Conservation (phyloP, 2,797 vertebrate species). For the Champsocephalus gunnari region DNA sequence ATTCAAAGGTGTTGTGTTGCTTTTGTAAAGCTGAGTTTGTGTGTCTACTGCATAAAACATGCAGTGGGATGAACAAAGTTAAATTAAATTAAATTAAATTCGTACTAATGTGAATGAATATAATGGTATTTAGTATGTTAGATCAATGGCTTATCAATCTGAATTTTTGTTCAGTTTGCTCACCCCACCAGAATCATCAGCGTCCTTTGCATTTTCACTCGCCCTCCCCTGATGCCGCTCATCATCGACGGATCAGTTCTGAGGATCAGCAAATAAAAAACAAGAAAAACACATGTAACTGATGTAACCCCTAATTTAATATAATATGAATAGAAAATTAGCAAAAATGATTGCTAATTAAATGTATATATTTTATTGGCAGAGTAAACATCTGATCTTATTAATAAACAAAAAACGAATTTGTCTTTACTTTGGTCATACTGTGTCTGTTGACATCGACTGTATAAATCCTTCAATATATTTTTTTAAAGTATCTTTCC, state of each 20-base stretch:
- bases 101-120: not conserved
- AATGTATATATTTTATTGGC: no score
- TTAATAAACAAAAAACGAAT: no score
- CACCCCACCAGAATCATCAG: conserved; percentile 68
- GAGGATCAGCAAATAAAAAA: not conserved
- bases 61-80: not conserved
- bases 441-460: no score
- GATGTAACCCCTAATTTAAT: not conserved
- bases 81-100: not conserved
- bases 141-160: not conserved
- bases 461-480: no score
- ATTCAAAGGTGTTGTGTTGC: no score
- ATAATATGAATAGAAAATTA: not conserved
- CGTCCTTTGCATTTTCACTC: conserved; percentile 40
- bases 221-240: conserved; percentile 12
- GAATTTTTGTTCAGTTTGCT: conserved; percentile 42
- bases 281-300: not conserved
- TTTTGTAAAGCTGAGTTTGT: no score
- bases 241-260: conserved; percentile 29
- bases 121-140: not conserved
- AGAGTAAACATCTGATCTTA: no score
- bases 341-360: no score
- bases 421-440: no score
- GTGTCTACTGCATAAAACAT: not conserved
- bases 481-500: no score